Conservation (phyloP, 37 sponge, comb jelly and placozoan genomes). For the Spongilla lacustris region DNA sequence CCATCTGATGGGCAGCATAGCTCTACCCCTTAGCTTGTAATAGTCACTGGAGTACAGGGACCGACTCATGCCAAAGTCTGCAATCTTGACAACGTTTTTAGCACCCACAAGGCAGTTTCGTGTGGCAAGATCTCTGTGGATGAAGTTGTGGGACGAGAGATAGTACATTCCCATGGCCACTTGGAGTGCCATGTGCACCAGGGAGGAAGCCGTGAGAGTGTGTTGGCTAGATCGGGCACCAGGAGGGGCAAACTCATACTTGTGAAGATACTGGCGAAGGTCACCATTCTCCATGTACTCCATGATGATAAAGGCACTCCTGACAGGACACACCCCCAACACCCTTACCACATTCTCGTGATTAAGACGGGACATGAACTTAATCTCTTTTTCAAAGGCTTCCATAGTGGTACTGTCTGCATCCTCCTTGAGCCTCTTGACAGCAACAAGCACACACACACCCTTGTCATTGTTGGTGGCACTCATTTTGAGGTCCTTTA, state of each 20-base stretch:
- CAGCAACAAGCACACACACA: conserved; percentile 37
- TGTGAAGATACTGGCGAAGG: conserved; percentile 75
- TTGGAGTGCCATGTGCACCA: conserved; percentile 57
- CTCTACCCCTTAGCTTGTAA: conserved; percentile 49
- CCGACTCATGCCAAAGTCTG: conserved; percentile 70
- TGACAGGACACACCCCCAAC: conserved; percentile 42
- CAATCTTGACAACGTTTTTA: conserved; percentile 58
- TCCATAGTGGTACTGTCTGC: conserved; percentile 20
- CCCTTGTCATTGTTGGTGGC: conserved; percentile 29
- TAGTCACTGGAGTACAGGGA: conserved; percentile 61
- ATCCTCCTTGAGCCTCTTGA: conserved; percentile 66
- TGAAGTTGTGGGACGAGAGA: conserved; percentile 50
- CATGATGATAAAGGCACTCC: conserved; percentile 78
- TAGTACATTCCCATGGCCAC: conserved; percentile 75
- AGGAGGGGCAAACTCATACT: background rate
- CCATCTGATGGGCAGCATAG: conserved; percentile 70
- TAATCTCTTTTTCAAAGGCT: conserved; percentile 64
- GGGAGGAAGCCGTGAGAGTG: background rate
- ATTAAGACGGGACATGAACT: conserved; percentile 69
- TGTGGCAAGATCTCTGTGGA: conserved; percentile 79
- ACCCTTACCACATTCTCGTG: conserved; percentile 64
- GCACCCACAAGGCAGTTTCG: conserved; percentile 72
- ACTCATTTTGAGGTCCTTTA: conserved; percentile 44
- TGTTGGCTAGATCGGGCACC: background rate
- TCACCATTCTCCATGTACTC: conserved; percentile 93